Evolutionary conservation across 2,797 vertebrate species (phyloP), one percentile per base, ranked within the genome.

Genomic region (Semaprochilodus insignis): DNA sequence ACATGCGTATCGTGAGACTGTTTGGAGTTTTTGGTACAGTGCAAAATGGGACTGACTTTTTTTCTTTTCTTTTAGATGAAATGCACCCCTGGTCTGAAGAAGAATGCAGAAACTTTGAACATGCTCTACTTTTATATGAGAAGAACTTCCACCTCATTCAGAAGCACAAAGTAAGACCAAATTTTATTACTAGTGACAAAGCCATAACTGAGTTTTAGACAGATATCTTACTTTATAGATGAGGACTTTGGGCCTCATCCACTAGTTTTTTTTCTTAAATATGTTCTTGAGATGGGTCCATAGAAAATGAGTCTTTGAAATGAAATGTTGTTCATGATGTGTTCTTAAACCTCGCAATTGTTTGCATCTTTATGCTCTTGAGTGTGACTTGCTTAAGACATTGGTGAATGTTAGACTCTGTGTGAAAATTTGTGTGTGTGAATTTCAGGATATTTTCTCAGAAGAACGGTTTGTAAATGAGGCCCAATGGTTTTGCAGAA

Each of bases 141-240:
- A 97, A 97, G 87, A 96, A 97, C 87, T 97, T 97, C 71, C 94
- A 96, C 91, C 95, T 96, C 83, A 96, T 97, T 92, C 96, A 97
- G 91, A 96, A 96, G 91, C 96, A 97, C 87, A 97, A 97, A 94
- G 96, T 96, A 90, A 91, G 85, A 80, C 3, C 17, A 67, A 67
- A 48, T 48, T 40, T 40, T 19, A 8, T 66, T n/a, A 40, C 4
- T n/a, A 13, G 16, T 10, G 25, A 57, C 16, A 21, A 13, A 60
- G 27, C 44, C 17, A 2, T 34, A 63, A 19, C 1, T 72, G 14
- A 6, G 4, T 31, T 69, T 51, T 73, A 23, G 0, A 55, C 67
- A 1, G 5, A 40, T 72, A 34, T 62, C 16, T 5, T 1, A 25
- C 48, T 57, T 4, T 66, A 16, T 65, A 23, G 21, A 54, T 72